phyloP scores from a whole-genome alignment of 2,797 vertebrate species.

The Micromesistius poutassou region DNA sequence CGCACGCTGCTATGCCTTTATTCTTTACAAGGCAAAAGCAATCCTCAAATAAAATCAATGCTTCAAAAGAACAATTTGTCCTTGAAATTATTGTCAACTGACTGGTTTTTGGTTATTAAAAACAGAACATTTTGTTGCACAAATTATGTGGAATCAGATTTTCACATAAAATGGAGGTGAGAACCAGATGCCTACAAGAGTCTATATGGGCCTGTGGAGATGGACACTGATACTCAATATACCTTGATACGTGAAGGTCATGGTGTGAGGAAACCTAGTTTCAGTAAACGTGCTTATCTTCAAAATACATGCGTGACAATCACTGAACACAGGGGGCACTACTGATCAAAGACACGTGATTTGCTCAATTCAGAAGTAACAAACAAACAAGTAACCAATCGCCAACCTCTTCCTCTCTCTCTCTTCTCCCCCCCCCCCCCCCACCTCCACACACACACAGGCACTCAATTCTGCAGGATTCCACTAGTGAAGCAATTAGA shows the following conservation, averaged over 20 bases:
- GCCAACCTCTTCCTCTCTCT: background rate
- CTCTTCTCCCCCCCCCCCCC: background rate
- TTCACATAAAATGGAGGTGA: too few species aligned
- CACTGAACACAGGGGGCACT: too few species aligned
- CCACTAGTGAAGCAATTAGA: constrained; percentile 52
- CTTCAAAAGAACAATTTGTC: background rate
- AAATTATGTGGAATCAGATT: too few species aligned
- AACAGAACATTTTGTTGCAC: background rate
- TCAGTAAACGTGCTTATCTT: too few species aligned
- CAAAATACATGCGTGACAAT: too few species aligned
- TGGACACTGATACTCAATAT: too few species aligned
- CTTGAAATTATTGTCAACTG: background rate
- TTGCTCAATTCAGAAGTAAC: background rate
- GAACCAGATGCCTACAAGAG: too few species aligned
- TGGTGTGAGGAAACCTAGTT: too few species aligned
- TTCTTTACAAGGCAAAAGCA: background rate
- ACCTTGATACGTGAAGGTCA: too few species aligned
- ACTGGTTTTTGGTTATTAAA: background rate
- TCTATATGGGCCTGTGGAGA: too few species aligned
- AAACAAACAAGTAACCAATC: constrained; percentile 16
- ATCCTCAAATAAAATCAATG: too few species aligned
- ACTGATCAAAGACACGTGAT: too few species aligned
- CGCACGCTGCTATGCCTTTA: background rate
- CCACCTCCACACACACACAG: constrained; percentile 7
- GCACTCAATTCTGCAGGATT: constrained; percentile 21